A percentile compares a stretch with the other conserved stretches of the same genome.
Evolutionary conservation across 1,140 invertebrate species (phyloP).

Genomic region (Piezodorus guildinii): DNA sequence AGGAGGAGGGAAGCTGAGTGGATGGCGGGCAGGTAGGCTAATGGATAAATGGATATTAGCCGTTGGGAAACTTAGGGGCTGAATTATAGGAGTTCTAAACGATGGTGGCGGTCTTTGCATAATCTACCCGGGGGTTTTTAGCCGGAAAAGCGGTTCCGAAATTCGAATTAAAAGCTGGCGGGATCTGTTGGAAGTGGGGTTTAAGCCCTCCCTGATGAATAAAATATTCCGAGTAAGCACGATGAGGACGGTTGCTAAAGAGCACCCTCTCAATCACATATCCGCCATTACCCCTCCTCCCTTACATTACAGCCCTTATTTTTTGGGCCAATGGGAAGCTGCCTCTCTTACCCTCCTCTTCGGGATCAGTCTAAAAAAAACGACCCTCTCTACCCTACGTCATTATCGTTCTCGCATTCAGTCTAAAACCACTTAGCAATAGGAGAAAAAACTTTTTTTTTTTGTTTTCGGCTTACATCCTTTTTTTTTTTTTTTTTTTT

Average conservation of each 20-base stretch:
- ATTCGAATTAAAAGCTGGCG: conserved; percentile 19
- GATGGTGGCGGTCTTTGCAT: neutral
- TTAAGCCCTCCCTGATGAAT: neutral
- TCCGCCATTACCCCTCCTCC: conserved; percentile 6
- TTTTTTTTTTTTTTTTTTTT: too few species aligned
- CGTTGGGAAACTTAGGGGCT: neutral
- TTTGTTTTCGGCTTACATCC: too few species aligned
- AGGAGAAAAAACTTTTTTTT: too few species aligned
- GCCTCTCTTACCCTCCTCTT: too few species aligned
- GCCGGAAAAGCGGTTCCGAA: conserved; percentile 17
- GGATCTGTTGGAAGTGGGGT: neutral
- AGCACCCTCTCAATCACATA: conserved; percentile 11
- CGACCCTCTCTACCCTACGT: too few species aligned
- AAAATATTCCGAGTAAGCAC: conserved; percentile 9
- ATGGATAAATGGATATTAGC: conserved; percentile 10
- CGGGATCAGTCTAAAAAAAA: too few species aligned
- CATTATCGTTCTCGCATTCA: too few species aligned
- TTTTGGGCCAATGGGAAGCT: neutral
- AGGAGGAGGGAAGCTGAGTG: neutral
- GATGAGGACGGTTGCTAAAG: conserved; percentile 11
- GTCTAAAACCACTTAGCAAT: too few species aligned
- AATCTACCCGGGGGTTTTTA: conserved; percentile 3
- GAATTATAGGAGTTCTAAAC: conserved; percentile 10
- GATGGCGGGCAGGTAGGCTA: neutral
- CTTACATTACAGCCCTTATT: neutral